Evolutionary conservation across 92 coral and sea anemone genomes (phyloP), one percentile per base, ranked within the genome.

Genomic region (Siderastrea siderea): DNA sequence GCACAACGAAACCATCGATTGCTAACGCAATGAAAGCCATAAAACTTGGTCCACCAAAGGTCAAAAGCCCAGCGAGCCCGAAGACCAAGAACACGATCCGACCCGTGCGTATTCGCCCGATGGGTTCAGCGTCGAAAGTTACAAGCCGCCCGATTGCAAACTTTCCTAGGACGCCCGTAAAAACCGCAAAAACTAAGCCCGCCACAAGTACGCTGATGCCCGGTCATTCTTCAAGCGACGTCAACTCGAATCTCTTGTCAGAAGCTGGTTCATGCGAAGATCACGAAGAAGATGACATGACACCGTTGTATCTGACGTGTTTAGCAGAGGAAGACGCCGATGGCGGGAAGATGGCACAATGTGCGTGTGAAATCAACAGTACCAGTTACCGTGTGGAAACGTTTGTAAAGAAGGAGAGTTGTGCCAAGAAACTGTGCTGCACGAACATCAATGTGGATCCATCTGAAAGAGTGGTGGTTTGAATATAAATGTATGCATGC

Each of bases 371-470:
- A 1, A 15, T 12, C 14, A 64, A 64, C 19, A 51, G 88, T 10
- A 64, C 64, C 19, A 51, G 88, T 10, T 88, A 74, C 50, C 92
- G 68, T 26, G 92, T 88, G 47, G 92, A 88, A 55, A 88, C 92
- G 2, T 76, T 82, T 46, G 88, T 88, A 16, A 78, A 73, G 49
- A 61, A 43, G 63, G 88, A 88, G 5, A 69, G 53, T 5, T 85
- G 92, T 52, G 60, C 78, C 11, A 85, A 44, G 52, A 88, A 76
- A 44, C 19, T 69, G 1, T 38, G 70, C n/a, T 88, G 88, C 57
- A 50, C 88, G 16, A 88, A 88, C 68, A 51, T 89, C 58, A 89
- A 84, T 49, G 81, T 75, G 71, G 84, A 89, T 72, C 93, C 93
- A 3, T 79, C 64, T 2, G 85, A 89, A 52, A 57, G 71, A 1